These are phyloP conservation scores for Lapara coniferarum DNA, from an alignment of 2,888 invertebrate genomes.

Conservation along the genomic window DNA sequence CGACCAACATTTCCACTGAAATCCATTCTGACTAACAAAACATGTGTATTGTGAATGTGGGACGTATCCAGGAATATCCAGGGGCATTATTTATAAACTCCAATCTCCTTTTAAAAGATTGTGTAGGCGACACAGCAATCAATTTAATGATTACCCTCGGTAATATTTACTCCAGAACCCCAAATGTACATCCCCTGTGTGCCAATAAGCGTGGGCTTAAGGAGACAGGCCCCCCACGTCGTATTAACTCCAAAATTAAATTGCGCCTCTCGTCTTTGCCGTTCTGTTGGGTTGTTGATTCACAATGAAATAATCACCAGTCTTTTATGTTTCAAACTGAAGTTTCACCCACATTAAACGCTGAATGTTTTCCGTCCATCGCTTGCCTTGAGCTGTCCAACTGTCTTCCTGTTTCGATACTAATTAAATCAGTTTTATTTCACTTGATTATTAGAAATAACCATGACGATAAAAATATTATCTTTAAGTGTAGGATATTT, in stretches of 20 bases:
- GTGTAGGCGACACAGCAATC: too few relatives aligned
- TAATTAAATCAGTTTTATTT: conserved; percentile 32
- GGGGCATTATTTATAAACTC: neutral
- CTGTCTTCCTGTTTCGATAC: conserved; percentile 44
- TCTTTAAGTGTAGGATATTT: neutral
- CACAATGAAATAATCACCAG: conserved; percentile 54
- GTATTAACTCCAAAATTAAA: conserved; percentile 26
- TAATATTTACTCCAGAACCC: neutral
- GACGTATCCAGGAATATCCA: neutral
- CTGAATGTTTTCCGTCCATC: conserved; percentile 50
- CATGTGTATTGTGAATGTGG: conserved; percentile 8
- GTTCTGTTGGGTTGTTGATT: conserved; percentile 27
- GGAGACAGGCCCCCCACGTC: neutral
- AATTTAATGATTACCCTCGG: neutral
- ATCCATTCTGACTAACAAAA: conserved; percentile 21
- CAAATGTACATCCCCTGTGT: neutral
- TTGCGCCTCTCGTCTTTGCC: neutral
- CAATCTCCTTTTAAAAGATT: neutral
- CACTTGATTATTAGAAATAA: conserved; percentile 19
- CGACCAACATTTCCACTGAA: conserved; percentile 5
- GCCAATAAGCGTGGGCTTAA: neutral
- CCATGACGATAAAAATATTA: conserved; percentile 21
- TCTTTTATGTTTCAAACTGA: conserved; percentile 45
- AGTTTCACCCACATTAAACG: conserved; percentile 48
- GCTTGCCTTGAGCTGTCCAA: conserved; percentile 49